phyloP scores from a whole-genome alignment of 2,888 invertebrate genomes.

The Orthosia gracilis region DNA sequence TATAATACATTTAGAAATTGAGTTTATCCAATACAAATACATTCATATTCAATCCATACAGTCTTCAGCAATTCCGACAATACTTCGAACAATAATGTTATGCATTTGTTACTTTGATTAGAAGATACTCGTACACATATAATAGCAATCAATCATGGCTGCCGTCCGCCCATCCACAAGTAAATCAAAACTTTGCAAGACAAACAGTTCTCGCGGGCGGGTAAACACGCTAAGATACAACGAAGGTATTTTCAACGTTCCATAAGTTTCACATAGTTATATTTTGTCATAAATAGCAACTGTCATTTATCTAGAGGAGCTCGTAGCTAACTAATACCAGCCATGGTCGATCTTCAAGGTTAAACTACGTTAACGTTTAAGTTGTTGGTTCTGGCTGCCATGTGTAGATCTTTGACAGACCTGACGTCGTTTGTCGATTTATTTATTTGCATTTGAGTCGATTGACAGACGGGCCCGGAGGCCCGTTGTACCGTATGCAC shows the following conservation, averaged over 20 bases:
- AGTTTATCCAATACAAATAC: too few species aligned
- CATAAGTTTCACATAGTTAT: neutral
- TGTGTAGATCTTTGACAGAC: too few species aligned
- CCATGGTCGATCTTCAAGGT: neutral
- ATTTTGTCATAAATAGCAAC: slow-evolving; percentile 10
- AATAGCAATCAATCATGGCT: slow-evolving; percentile 42
- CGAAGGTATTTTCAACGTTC: slow-evolving; percentile 3
- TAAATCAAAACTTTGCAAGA: slow-evolving; percentile 46
- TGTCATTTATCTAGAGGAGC: neutral
- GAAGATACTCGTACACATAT: neutral
- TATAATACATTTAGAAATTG: too few species aligned
- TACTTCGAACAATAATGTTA: too few species aligned
- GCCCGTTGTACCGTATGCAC: too few species aligned
- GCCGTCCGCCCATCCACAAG: slow-evolving; percentile 13
- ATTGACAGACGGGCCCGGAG: too few species aligned
- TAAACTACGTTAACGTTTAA: neutral
- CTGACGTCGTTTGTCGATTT: too few species aligned
- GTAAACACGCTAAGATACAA: slow-evolving; percentile 2
- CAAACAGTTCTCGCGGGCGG: slow-evolving; percentile 24
- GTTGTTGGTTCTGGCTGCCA: too few species aligned
- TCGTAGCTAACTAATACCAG: neutral
- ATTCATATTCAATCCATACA: too few species aligned
- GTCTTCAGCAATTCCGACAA: too few species aligned
- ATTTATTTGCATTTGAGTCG: too few species aligned
- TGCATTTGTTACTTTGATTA: neutral